These are phyloP conservation scores for Brachystomella parvula DNA, from an alignment of 1,140 invertebrate species.

Conservation along the genomic window DNA sequence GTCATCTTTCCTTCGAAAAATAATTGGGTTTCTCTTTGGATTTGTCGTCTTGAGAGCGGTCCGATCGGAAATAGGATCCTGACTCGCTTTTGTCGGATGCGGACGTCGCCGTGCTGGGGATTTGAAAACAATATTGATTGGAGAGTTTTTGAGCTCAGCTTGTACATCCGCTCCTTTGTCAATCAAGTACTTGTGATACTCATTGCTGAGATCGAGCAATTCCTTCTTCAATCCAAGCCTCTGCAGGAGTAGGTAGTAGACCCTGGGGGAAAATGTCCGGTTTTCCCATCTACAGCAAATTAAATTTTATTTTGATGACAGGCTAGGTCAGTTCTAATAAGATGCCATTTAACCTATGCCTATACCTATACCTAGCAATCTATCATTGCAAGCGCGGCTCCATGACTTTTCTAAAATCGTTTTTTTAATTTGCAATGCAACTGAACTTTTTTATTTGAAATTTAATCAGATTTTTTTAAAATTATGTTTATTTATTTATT, in stretches of 20 bases:
- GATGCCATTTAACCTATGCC: no score
- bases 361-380: background rate
- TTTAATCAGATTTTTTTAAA: background rate
- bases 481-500: background rate
- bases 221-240: background rate
- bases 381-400: background rate
- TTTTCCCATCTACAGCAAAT: constrained; percentile 15
- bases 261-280: constrained; percentile 13
- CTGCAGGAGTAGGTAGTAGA: constrained; percentile 11
- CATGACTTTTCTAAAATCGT: background rate
- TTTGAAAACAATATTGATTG: background rate
- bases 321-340: no score
- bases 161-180: background rate
- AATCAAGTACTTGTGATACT: constrained; percentile 3
- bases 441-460: background rate
- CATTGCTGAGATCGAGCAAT: background rate
- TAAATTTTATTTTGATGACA: no score
- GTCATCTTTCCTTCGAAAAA: background rate
- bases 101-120: background rate
- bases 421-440: background rate
- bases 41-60: background rate
- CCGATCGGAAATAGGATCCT: background rate
- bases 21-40: background rate
- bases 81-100: background rate
- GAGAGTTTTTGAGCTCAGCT: no score